Evolutionary conservation across 64 coral and sea anemone genomes (phyloP).

Genomic region (Porites lutea): DNA sequence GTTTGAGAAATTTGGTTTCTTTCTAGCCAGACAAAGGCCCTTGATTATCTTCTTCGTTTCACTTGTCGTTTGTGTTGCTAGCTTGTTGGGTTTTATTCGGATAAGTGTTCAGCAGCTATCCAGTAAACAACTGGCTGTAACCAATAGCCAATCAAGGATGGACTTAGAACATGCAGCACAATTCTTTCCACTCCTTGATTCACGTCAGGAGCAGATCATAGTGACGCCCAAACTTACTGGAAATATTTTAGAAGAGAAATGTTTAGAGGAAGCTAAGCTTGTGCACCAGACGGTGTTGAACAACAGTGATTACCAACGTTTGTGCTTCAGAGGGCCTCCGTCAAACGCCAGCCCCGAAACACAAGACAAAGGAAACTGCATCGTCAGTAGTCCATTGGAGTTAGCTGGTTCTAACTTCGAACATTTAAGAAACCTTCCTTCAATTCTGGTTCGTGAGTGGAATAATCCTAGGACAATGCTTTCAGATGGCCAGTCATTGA

Average conservation of each 20-base stretch:
- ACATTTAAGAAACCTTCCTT: neutral
- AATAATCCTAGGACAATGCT: neutral
- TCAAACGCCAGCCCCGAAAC: neutral
- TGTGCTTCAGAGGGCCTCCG: neutral
- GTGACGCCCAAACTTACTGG: too few relatives aligned
- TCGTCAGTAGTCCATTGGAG: slow-evolving; percentile 6
- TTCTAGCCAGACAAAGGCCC: neutral
- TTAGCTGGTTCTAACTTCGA: neutral
- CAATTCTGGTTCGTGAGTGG: slow-evolving; percentile 8
- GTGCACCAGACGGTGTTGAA: neutral
- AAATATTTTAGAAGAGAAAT: neutral
- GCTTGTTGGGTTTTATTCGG: neutral
- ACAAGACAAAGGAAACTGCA: neutral
- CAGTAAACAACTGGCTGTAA: neutral
- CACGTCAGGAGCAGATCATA: too few relatives aligned
- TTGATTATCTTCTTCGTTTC: neutral
- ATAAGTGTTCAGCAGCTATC: neutral
- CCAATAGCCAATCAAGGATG: neutral
- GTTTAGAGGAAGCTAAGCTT: neutral
- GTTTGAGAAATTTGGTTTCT: neutral
- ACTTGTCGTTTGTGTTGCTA: neutral
- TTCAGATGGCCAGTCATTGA: neutral
- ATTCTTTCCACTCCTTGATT: too few relatives aligned
- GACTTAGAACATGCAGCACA: neutral
- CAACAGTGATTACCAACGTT: neutral